Evolutionary conservation across 2,797 vertebrate species (phyloP).

Genomic region (Lacerta viridis): DNA sequence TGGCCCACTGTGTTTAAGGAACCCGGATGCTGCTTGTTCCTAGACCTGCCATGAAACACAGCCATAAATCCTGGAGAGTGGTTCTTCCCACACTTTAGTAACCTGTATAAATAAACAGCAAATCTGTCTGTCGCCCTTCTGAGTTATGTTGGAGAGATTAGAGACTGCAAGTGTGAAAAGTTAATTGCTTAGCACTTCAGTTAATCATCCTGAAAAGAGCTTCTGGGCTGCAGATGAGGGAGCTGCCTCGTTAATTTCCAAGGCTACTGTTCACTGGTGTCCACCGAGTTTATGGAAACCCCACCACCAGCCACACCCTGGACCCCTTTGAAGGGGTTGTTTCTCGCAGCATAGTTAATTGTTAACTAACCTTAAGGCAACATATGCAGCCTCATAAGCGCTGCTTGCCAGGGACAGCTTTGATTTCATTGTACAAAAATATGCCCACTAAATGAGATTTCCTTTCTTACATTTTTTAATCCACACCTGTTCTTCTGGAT

Average conservation of each 20-base stretch:
- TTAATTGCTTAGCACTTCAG: conserved; percentile 58
- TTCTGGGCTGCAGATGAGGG: neutral
- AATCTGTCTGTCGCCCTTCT: conserved; percentile 46
- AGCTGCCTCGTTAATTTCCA: neutral
- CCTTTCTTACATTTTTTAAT: neutral
- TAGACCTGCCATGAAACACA: neutral
- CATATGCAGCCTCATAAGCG: neutral
- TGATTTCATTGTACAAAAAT: neutral
- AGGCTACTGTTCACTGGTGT: conserved; percentile 3
- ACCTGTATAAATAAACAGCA: conserved; percentile 49
- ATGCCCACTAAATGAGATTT: neutral
- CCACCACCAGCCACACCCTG: neutral
- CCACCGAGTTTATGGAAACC: neutral
- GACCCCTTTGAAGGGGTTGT: neutral
- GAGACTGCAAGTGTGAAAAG: conserved; percentile 63
- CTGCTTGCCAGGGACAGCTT: neutral
- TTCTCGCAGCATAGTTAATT: neutral
- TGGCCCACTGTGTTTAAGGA: neutral
- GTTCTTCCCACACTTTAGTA: conserved; percentile 28
- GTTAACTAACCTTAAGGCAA: neutral
- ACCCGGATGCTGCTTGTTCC: neutral
- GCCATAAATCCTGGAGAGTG: neutral
- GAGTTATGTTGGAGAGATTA: conserved; percentile 41
- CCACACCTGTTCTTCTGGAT: neutral
- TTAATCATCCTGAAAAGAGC: conserved; percentile 46